These are phyloP conservation scores for Cryptoprocta ferox DNA, from an alignment of 2,797 vertebrate genomes.

Conservation along the genomic window DNA sequence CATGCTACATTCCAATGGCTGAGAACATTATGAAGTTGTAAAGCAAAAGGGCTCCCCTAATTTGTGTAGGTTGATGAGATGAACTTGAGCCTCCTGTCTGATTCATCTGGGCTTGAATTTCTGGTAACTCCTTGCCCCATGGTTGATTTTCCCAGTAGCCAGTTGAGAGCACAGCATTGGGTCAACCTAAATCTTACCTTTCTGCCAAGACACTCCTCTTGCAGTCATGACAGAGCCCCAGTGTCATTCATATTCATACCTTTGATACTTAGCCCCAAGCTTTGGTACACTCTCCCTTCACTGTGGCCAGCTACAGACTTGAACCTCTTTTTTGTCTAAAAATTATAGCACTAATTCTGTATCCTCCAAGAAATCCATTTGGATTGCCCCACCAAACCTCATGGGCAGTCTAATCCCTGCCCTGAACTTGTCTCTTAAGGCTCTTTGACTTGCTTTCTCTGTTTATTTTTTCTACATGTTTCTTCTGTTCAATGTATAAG, in stretches of 20 bases:
- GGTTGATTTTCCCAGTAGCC: background rate
- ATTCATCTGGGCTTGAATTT: background rate
- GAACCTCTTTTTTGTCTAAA: background rate
- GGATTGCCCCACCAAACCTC: background rate
- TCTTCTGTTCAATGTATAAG: background rate
- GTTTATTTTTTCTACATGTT: background rate
- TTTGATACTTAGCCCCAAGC: background rate
- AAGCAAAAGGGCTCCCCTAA: background rate
- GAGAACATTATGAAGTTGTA: constrained; percentile 54
- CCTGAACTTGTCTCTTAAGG: background rate
- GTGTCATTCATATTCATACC: background rate
- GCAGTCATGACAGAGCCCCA: background rate
- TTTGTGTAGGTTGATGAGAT: constrained; percentile 46
- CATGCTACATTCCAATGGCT: constrained; percentile 59
- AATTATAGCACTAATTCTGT: background rate
- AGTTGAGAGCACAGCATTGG: background rate
- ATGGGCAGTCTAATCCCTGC: background rate
- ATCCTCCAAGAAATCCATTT: background rate
- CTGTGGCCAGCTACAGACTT: background rate
- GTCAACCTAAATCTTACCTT: background rate
- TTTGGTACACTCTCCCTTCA: background rate
- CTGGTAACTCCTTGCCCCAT: background rate
- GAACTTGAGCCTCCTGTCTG: background rate
- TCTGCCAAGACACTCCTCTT: background rate
- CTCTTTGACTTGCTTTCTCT: background rate